Percentiles rank a stretch among this genome's conserved stretches.
These are phyloP conservation scores for Arenaria interpres DNA, from an alignment of 2,113 vertebrate genomes.

Conservation along the genomic window DNA sequence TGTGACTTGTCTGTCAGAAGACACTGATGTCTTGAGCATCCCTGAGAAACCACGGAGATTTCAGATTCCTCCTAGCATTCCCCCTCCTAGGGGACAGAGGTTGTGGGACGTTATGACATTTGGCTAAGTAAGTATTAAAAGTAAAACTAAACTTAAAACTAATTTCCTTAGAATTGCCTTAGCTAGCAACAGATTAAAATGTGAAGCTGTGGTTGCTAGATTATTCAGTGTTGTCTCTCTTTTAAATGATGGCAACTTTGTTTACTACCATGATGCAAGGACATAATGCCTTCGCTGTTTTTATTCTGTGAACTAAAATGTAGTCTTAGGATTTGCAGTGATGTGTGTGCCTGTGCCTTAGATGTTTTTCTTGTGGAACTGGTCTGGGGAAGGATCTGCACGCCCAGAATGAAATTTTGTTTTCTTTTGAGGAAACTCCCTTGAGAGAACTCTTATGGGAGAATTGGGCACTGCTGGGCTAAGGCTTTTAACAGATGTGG, in stretches of 20 bases:
- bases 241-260: fast-evolving
- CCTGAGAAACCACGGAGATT: not conserved
- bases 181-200: not conserved
- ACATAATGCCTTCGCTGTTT: not conserved
- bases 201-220: not conserved
- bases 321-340: not conserved
- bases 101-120: not conserved
- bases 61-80: not conserved
- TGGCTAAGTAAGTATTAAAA: not conserved
- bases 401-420: not conserved
- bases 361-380: fast-evolving
- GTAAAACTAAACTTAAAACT: not conserved
- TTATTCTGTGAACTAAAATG: not conserved
- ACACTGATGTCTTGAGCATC: not conserved
- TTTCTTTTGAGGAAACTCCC: not conserved
- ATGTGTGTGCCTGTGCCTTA: not conserved
- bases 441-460: not conserved
- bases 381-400: not conserved
- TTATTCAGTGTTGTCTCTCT: not conserved
- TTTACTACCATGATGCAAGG: not conserved
- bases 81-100: not conserved
- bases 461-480: not conserved
- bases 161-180: not conserved
- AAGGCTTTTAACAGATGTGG: not conserved
- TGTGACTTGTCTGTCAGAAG: not conserved